phyloP scores from a whole-genome alignment of 2,888 invertebrate genomes.

The Dynastes grantii region DNA sequence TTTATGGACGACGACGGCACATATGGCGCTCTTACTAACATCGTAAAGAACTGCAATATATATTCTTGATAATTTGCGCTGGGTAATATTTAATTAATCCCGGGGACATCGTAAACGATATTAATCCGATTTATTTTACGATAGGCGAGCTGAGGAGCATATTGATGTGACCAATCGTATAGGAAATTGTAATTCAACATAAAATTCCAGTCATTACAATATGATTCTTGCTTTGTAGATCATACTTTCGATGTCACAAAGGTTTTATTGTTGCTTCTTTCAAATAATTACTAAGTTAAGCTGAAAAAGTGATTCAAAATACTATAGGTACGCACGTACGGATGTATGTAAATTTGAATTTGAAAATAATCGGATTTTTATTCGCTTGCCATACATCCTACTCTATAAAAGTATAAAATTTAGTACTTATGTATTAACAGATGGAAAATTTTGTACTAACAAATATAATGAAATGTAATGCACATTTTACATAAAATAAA shows the following conservation, averaged over 20 bases:
- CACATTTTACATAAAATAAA: too few species aligned
- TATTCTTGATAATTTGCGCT: conserved; percentile 49
- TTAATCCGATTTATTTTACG: conserved; percentile 45
- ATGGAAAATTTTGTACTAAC: too few species aligned
- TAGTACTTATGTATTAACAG: too few species aligned
- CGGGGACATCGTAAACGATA: conserved; percentile 39
- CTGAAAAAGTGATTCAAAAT: neutral
- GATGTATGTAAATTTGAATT: too few species aligned
- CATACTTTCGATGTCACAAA: neutral
- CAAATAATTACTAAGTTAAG: neutral
- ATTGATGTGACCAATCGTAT: conserved; percentile 17
- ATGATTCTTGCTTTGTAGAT: neutral
- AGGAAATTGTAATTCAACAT: neutral
- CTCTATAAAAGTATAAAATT: too few species aligned
- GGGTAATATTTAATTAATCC: conserved; percentile 43
- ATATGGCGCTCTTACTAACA: conserved; percentile 56
- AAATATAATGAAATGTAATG: too few species aligned
- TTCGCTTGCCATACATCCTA: too few species aligned
- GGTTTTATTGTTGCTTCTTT: neutral
- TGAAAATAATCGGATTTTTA: too few species aligned
- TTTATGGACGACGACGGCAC: conserved; percentile 53
- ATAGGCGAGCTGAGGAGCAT: conserved; percentile 5
- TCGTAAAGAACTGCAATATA: conserved; percentile 50
- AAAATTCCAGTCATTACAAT: neutral
- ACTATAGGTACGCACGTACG: neutral